A percentile compares a stretch with the other conserved stretches of the same genome.
phyloP scores from a whole-genome alignment of 1,140 invertebrate genomes.

The Brachionus calyciflorus region DNA sequence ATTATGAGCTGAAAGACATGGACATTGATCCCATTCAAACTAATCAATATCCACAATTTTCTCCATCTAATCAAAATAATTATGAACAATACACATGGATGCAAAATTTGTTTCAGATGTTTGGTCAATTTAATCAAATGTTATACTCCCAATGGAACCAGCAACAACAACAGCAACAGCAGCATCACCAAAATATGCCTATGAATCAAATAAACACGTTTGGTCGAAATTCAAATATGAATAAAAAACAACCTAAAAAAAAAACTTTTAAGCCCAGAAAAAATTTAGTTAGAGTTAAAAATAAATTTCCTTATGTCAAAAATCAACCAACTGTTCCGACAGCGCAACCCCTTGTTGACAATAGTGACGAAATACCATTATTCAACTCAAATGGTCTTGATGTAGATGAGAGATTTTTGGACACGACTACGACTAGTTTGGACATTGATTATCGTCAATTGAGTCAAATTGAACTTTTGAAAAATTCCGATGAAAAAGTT shows the following conservation, averaged over 20 bases:
- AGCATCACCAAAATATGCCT: neutral
- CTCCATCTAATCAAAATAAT: no score
- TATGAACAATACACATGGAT: no score
- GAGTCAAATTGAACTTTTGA: neutral
- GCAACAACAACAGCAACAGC: neutral
- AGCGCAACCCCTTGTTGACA: neutral
- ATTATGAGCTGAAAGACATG: constrained; percentile 25
- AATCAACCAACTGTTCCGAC: no score
- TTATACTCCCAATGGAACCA: neutral
- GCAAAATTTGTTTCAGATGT: constrained; percentile 29
- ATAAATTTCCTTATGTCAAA: no score
- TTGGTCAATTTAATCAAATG: no score
- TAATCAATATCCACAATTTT: neutral
- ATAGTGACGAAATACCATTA: neutral
- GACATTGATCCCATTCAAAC: neutral
- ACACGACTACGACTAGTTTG: neutral
- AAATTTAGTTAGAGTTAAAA: no score
- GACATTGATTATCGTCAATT: constrained; percentile 37
- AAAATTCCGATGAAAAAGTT: neutral
- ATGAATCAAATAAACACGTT: neutral
- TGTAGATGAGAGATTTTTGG: constrained; percentile 37
- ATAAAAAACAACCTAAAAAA: neutral
- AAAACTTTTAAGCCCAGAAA: no score
- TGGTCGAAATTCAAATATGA: neutral
- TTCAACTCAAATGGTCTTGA: constrained; percentile 19